Percentiles rank a stretch among this genome's conserved stretches.
Conservation (phyloP, 2,113 vertebrate species). For the Perca fluviatilis region DNA sequence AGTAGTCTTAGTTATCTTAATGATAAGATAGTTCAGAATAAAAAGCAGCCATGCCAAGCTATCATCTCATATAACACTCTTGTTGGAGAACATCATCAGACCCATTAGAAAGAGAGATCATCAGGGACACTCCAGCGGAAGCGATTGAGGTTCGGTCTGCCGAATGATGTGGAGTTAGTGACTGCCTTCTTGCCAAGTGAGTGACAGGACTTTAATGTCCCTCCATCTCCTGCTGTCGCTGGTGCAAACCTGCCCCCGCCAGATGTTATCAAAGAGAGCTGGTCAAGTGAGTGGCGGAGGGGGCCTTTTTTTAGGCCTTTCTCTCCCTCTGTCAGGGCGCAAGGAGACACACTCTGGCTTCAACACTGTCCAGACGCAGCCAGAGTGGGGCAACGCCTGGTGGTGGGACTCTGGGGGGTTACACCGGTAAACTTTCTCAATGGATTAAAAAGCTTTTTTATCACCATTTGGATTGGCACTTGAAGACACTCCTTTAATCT, state of each 20-base stretch:
- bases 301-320: slow-evolving; percentile 77
- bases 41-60: slow-evolving; percentile 41
- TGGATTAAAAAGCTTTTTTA: slow-evolving; percentile 87
- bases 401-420: slow-evolving; percentile 57
- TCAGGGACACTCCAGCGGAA: slow-evolving; percentile 68
- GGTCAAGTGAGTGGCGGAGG: slow-evolving; percentile 80
- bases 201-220: slow-evolving; percentile 79
- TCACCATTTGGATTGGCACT: slow-evolving; percentile 79
- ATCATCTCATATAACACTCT: slow-evolving; percentile 57
- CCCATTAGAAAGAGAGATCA: slow-evolving; percentile 57
- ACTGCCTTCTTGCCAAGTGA: slow-evolving; percentile 64
- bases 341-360: slow-evolving; percentile 77
- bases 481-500: slow-evolving; percentile 81
- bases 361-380: slow-evolving; percentile 86
- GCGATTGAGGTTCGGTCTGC: slow-evolving; percentile 57
- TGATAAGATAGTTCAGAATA: slow-evolving; percentile 44
- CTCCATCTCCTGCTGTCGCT: slow-evolving; percentile 75
- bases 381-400: slow-evolving; percentile 76
- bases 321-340: slow-evolving; percentile 67
- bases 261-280: slow-evolving; percentile 83
- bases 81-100: slow-evolving; percentile 47
- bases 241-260: slow-evolving; percentile 71
- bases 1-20: slow-evolving; percentile 22
- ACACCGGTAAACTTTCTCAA: slow-evolving; percentile 69
- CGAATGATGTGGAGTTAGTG: slow-evolving; percentile 55